These are phyloP conservation scores for Dryoscopus gambensis DNA, from an alignment of 2,113 vertebrate species.

Conservation along the genomic window DNA sequence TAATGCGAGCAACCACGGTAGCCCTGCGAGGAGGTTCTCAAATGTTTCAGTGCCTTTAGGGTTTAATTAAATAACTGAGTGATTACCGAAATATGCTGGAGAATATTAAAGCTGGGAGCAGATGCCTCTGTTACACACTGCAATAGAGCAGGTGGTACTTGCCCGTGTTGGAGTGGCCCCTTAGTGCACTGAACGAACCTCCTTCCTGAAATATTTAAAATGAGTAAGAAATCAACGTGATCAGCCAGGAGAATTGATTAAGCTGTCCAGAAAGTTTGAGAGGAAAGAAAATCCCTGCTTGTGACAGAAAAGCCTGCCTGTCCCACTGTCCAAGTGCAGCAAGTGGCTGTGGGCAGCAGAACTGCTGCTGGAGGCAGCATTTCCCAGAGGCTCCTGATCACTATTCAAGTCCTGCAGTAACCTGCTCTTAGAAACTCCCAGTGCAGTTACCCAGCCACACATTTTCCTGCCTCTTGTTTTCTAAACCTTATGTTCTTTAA, in stretches of 20 bases:
- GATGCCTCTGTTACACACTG: constrained; percentile 26
- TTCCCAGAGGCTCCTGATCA: neutral
- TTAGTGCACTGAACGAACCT: neutral
- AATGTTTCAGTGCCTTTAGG: neutral
- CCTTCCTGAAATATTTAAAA: constrained; percentile 30
- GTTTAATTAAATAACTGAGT: constrained; percentile 46
- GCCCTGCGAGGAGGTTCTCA: neutral
- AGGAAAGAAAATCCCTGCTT: neutral
- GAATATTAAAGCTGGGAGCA: constrained; percentile 22
- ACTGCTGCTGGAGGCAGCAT: constrained; percentile 4
- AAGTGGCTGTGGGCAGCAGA: neutral
- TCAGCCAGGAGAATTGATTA: neutral
- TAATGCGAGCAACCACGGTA: neutral
- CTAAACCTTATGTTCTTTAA: neutral
- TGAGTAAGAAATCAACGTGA: neutral
- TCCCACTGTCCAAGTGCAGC: neutral
- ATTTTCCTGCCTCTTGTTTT: constrained; percentile 12
- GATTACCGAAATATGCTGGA: constrained; percentile 22
- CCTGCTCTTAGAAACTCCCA: constrained; percentile 9
- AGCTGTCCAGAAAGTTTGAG: neutral
- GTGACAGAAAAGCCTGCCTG: neutral
- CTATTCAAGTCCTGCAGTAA: constrained; percentile 40
- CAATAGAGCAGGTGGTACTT: constrained; percentile 30
- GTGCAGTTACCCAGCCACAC: constrained; percentile 18
- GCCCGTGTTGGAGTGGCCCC: neutral